These are phyloP conservation scores for Lepidocolaptes lacrymiger DNA, from an alignment of 2,797 vertebrate genomes.

Conservation along the genomic window DNA sequence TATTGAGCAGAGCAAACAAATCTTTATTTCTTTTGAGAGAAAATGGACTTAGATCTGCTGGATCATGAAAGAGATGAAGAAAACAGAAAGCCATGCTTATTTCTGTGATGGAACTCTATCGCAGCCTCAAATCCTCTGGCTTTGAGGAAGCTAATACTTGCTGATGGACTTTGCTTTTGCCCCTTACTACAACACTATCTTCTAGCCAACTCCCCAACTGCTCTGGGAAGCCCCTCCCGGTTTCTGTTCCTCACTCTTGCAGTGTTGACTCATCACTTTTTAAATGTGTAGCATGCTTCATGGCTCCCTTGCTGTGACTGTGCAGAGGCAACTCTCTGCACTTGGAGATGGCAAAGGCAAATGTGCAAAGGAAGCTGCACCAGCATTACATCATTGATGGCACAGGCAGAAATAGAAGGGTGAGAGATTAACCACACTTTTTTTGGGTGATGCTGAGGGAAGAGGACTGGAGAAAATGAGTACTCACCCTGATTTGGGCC, in stretches of 20 bases:
- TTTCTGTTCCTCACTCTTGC: background rate
- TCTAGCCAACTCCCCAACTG: background rate
- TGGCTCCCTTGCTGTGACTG: background rate
- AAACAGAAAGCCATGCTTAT: background rate
- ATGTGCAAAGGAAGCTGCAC: background rate
- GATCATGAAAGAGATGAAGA: background rate
- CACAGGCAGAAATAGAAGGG: background rate
- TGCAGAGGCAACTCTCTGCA: background rate
- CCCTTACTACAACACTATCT: background rate
- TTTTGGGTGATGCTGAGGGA: background rate
- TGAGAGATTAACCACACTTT: background rate
- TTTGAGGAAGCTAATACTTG: background rate
- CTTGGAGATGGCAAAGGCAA: background rate
- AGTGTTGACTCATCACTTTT: background rate
- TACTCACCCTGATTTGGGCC: background rate
- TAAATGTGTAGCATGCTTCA: rapidly evolving
- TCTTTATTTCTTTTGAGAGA: background rate
- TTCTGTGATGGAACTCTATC: background rate
- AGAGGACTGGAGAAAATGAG: background rate
- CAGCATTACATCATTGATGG: rapidly evolving
- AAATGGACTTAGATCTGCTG: background rate
- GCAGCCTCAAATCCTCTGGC: background rate
- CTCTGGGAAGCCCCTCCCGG: background rate
- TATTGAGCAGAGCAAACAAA: background rate
- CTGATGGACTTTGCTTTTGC: background rate